These are phyloP conservation scores for Acleris emargana DNA, from an alignment of 2,888 invertebrate genomes.

Conservation along the genomic window DNA sequence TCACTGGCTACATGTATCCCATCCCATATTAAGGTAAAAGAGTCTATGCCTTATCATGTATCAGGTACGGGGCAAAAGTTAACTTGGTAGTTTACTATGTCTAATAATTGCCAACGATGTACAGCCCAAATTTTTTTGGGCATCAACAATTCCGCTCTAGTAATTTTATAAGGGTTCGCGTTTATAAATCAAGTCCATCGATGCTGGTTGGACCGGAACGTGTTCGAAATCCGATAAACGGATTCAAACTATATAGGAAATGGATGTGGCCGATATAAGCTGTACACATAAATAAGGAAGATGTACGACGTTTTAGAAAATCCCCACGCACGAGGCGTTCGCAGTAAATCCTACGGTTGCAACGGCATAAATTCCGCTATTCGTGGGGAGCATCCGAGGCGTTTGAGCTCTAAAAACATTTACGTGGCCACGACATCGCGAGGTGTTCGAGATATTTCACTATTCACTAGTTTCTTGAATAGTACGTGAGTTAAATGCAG, in stretches of 20 bases:
- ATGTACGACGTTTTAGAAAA: slow-evolving; percentile 78
- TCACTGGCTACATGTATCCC: background rate
- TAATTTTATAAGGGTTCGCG: slow-evolving; percentile 68
- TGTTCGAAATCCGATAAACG: slow-evolving; percentile 81
- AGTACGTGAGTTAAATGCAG: background rate
- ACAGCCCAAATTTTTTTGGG: slow-evolving; percentile 47
- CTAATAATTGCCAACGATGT: background rate
- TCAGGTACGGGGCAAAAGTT: too few relatives aligned
- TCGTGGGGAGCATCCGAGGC: slow-evolving; percentile 45
- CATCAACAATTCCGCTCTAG: slow-evolving; percentile 55
- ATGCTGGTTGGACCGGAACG: slow-evolving; percentile 71
- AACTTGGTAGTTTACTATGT: too few relatives aligned
- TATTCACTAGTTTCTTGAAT: background rate
- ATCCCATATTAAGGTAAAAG: too few relatives aligned
- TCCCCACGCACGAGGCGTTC: slow-evolving; percentile 73
- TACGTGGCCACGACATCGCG: slow-evolving; percentile 32
- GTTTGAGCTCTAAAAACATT: slow-evolving; percentile 45
- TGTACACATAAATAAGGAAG: slow-evolving; percentile 82
- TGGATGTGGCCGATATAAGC: slow-evolving; percentile 74
- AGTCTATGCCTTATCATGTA: too few relatives aligned
- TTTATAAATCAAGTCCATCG: slow-evolving; percentile 74
- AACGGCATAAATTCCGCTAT: slow-evolving; percentile 71
- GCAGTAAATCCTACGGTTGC: slow-evolving; percentile 72
- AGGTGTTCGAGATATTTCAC: slow-evolving; percentile 19
- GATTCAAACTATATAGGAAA: slow-evolving; percentile 76